Evolutionary conservation across 2,888 invertebrate genomes (phyloP).

Genomic region (Torymus texanus): DNA sequence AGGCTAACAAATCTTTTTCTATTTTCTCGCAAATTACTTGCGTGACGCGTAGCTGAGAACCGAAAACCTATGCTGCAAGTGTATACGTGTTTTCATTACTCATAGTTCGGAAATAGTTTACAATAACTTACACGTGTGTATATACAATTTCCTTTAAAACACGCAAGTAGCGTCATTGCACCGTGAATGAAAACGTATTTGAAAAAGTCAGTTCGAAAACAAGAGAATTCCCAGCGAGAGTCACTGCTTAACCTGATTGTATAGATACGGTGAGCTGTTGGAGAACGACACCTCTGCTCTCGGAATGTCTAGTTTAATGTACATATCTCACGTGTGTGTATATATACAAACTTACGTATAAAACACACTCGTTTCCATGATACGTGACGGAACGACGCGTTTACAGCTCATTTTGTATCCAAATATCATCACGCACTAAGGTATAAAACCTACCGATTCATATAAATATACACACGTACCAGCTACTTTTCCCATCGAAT

Average conservation of each 20-base stretch:
- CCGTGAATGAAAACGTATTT: too few species aligned
- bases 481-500: too few species aligned
- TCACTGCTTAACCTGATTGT: conserved; percentile 26
- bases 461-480: too few species aligned
- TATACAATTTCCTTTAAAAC: too few species aligned
- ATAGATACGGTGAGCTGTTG: not conserved
- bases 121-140: not conserved
- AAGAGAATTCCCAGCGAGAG: too few species aligned
- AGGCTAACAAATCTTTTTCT: conserved; percentile 18
- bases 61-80: not conserved
- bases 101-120: conserved; percentile 2
- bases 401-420: conserved; percentile 39
- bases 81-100: not conserved
- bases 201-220: too few species aligned
- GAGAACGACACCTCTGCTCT: conserved; percentile 47
- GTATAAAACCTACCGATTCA: too few species aligned
- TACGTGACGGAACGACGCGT: conserved; percentile 40
- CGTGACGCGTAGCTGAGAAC: not conserved
- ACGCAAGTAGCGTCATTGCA: too few species aligned
- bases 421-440: not conserved
- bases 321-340: not conserved
- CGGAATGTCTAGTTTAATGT: conserved; percentile 20
- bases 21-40: conserved; percentile 24
- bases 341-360: not conserved
- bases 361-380: conserved; percentile 37